Evolutionary conservation across 2,797 vertebrate genomes (phyloP).

Genomic region (Gymnothorax javanicus): DNA sequence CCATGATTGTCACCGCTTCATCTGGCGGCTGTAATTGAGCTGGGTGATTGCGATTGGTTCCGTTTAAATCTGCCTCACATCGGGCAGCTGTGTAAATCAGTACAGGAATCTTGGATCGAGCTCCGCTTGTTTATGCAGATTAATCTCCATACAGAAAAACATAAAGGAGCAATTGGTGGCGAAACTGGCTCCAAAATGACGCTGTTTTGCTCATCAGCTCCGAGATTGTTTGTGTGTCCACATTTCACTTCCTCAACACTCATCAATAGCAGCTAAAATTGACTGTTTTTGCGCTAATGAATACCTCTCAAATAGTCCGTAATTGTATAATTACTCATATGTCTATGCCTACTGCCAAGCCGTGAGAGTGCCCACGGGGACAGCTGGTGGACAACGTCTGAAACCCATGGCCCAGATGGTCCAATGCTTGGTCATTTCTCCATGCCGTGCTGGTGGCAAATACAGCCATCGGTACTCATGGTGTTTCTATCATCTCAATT

Average conservation of each 20-base stretch:
- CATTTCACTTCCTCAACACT: not conserved
- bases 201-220: no score
- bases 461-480: no score
- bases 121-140: not conserved
- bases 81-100: not conserved
- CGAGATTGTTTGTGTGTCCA: not conserved
- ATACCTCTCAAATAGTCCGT: not conserved
- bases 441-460: not conserved
- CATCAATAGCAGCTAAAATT: not conserved
- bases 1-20: not conserved
- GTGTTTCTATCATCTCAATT: no score
- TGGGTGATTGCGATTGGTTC: not conserved
- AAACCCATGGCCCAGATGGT: not conserved
- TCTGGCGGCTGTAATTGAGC: not conserved
- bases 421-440: not conserved
- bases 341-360: not conserved
- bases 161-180: not conserved
- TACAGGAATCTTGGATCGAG: not conserved
- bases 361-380: not conserved
- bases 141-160: not conserved
- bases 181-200: not conserved
- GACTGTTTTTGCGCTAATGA: not conserved
- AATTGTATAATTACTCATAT: constrained; percentile 5
- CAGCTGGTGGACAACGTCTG: not conserved
- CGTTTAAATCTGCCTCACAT: not conserved